phyloP scores from a whole-genome alignment of 2,797 vertebrate species.

The Macropus fuliginosus region DNA sequence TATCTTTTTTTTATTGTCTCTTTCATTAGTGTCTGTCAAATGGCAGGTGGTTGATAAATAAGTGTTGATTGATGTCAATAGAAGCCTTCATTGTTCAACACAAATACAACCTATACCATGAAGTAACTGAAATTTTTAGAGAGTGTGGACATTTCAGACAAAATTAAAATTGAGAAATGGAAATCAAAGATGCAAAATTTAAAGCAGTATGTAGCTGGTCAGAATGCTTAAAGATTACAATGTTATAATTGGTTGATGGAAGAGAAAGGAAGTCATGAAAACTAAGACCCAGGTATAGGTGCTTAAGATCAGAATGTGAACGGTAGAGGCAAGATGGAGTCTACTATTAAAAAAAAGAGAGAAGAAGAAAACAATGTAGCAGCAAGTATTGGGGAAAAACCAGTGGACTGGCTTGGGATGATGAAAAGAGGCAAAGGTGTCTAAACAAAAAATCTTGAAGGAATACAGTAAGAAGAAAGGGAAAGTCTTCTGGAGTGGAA shows the following conservation, averaged over 20 bases:
- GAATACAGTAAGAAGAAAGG: neutral
- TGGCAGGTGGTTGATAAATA: neutral
- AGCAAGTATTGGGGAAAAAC: neutral
- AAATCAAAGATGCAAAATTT: slow-evolving; percentile 58
- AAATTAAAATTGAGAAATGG: slow-evolving; percentile 58
- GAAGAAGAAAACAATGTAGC: neutral
- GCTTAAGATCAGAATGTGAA: neutral
- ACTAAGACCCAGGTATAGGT: neutral
- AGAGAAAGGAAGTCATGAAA: neutral
- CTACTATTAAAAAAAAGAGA: neutral
- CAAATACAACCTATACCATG: slow-evolving; percentile 38
- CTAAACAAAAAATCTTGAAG: neutral
- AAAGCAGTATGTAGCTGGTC: slow-evolving; percentile 51
- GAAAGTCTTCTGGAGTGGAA: neutral
- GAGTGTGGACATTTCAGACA: slow-evolving; percentile 35
- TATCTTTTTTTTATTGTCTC: neutral
- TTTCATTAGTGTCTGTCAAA: neutral
- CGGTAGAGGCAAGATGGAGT: neutral
- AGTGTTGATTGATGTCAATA: neutral
- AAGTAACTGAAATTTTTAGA: slow-evolving; percentile 47
- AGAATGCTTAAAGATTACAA: slow-evolving; percentile 44
- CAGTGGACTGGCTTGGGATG: neutral
- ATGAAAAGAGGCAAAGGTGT: neutral
- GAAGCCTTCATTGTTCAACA: slow-evolving; percentile 52
- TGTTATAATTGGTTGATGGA: slow-evolving; percentile 17